phyloP scores from a whole-genome alignment of 2,113 vertebrate genomes.

The Syrrhaptes paradoxus region DNA sequence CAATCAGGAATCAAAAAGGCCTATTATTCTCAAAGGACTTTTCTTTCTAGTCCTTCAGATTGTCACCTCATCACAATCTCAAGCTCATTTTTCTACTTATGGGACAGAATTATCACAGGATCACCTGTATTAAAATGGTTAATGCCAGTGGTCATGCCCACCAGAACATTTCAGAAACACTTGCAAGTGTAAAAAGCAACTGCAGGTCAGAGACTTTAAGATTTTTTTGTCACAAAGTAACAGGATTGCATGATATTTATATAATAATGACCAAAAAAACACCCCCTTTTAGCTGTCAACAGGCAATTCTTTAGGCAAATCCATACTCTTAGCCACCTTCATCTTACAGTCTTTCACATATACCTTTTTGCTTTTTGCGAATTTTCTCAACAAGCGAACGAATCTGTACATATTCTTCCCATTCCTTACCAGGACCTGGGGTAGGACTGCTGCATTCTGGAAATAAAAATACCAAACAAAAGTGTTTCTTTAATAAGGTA shows the following conservation, averaged over 20 bases:
- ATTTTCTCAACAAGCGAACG: conserved; percentile 93
- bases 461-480: not conserved
- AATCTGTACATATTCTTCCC: conserved; percentile 97
- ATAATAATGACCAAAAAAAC: not conserved
- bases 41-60: not conserved
- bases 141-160: not conserved
- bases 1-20: not conserved
- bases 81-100: not conserved
- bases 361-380: conserved; percentile 97
- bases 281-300: not conserved
- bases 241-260: not conserved
- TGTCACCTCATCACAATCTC: not conserved
- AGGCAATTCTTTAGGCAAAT: not conserved
- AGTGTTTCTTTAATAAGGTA: not conserved
- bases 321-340: not conserved
- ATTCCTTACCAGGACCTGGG: conserved; percentile 90
- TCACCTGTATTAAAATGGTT: not conserved
- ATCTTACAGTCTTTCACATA: not conserved
- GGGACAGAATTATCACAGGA: not conserved
- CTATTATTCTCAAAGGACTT: not conserved
- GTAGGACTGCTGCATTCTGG: conserved; percentile 92
- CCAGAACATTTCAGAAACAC: not conserved
- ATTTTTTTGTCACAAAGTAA: not conserved
- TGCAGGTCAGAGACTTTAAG: not conserved
- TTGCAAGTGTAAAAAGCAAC: not conserved